Percentiles rank a stretch among this genome's conserved stretches.
Evolutionary conservation across 2,888 invertebrate genomes (phyloP).

Genomic region (Lycophotia porphyrea): DNA sequence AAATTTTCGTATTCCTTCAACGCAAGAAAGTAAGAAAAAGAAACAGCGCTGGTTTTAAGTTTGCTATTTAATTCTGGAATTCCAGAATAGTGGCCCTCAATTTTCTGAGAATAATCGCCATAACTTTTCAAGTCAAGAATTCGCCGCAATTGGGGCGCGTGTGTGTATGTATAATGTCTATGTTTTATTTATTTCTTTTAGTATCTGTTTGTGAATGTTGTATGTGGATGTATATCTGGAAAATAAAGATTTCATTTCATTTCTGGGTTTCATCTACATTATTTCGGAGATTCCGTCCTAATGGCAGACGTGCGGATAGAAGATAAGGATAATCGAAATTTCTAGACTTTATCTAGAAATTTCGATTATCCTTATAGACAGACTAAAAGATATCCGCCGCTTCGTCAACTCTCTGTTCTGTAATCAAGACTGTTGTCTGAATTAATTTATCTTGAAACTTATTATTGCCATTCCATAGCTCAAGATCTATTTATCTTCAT

Average conservation of each 20-base stretch:
- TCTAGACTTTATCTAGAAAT: constrained; percentile 34
- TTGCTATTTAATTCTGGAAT: background rate
- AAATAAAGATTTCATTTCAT: too few relatives aligned
- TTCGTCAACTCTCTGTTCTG: background rate
- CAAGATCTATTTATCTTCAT: background rate
- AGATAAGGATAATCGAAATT: too few relatives aligned
- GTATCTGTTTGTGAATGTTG: too few relatives aligned
- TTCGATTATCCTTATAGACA: constrained; percentile 7
- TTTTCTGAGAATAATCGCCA: constrained; percentile 8
- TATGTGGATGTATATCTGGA: too few relatives aligned
- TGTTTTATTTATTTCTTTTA: too few relatives aligned
- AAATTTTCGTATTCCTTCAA: background rate
- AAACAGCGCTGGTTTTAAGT: background rate
- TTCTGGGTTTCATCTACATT: constrained; percentile 25
- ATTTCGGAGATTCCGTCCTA: constrained; percentile 24
- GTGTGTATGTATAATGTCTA: too few relatives aligned
- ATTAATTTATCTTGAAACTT: background rate
- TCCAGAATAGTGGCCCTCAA: constrained; percentile 8
- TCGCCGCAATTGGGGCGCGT: too few relatives aligned
- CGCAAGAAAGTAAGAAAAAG: background rate
- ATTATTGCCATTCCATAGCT: constrained; percentile 1
- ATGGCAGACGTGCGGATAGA: background rate
- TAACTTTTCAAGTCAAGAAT: constrained; percentile 25
- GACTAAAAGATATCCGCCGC: background rate
- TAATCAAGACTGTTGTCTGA: background rate